Conservation (phyloP, 2,888 invertebrate species). For the Nemurella pictetii region DNA sequence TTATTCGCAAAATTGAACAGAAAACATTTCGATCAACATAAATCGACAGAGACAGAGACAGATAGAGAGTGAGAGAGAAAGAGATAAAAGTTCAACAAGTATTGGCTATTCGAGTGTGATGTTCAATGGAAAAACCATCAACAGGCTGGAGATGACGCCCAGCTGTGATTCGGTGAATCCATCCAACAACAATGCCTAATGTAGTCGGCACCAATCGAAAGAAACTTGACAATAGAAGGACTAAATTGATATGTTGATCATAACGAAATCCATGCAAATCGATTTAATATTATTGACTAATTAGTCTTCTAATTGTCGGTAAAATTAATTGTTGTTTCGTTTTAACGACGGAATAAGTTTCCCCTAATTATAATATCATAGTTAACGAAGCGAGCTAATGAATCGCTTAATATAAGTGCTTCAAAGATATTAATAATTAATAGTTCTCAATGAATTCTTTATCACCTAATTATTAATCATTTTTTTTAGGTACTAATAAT, state of each 20-base stretch:
- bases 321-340: background rate
- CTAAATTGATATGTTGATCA: background rate
- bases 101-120: background rate
- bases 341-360: background rate
- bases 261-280: background rate
- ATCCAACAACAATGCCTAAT: background rate
- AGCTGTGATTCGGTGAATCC: background rate
- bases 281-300: background rate
- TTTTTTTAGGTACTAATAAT: background rate
- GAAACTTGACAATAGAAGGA: background rate
- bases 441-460: background rate
- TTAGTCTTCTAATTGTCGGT: background rate
- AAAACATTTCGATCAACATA: background rate
- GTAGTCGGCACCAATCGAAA: background rate
- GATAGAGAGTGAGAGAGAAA: background rate
- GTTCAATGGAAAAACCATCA: background rate
- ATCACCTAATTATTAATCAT: background rate
- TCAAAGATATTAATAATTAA: background rate
- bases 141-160: background rate
- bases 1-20: background rate
- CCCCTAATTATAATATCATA: background rate
- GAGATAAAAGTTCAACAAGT: background rate
- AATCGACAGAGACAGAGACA: background rate
- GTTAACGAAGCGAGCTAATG: background rate
- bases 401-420: conserved; percentile 17